A percentile compares a stretch with the other conserved stretches of the same genome.
phyloP scores from a whole-genome alignment of 53 echinoderm and acorn worm genomes.

The Stichopus horrens region DNA sequence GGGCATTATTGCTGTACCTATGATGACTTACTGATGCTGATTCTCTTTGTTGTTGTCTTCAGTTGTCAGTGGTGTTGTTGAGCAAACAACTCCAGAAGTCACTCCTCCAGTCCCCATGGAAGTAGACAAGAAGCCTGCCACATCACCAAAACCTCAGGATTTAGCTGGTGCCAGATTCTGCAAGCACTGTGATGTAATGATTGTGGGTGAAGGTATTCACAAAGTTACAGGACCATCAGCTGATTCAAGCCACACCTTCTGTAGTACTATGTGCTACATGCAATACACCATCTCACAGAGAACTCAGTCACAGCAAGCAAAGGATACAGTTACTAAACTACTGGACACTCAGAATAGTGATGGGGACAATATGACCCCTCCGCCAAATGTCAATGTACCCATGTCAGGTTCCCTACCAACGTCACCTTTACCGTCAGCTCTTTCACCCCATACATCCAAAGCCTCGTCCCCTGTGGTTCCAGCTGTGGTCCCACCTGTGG shows the following conservation, averaged over 20 bases:
- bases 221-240: slow-evolving; percentile 69
- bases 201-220: slow-evolving; percentile 82
- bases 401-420: slow-evolving; percentile 51
- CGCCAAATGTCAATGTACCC: slow-evolving; percentile 59
- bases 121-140: slow-evolving; percentile 12
- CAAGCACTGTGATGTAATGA: slow-evolving; percentile 92
- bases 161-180: slow-evolving; percentile 59
- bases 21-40: neutral
- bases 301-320: slow-evolving; percentile 62
- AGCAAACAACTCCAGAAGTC: neutral
- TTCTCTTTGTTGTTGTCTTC: neutral
- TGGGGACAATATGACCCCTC: slow-evolving; percentile 39
- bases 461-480: slow-evolving; percentile 22
- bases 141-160: neutral
- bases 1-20: no score
- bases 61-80: neutral
- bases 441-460: slow-evolving; percentile 44
- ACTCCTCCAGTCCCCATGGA: slow-evolving; percentile 4
- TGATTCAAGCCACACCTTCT: slow-evolving; percentile 59
- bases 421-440: slow-evolving; percentile 46
- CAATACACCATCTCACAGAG: slow-evolving; percentile 90
- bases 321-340: slow-evolving; percentile 69
- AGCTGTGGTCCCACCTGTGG: neutral
- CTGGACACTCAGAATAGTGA: slow-evolving; percentile 70
- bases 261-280: slow-evolving; percentile 94